These are phyloP conservation scores for Chionis minor DNA, from an alignment of 2,113 vertebrate genomes.

Conservation along the genomic window DNA sequence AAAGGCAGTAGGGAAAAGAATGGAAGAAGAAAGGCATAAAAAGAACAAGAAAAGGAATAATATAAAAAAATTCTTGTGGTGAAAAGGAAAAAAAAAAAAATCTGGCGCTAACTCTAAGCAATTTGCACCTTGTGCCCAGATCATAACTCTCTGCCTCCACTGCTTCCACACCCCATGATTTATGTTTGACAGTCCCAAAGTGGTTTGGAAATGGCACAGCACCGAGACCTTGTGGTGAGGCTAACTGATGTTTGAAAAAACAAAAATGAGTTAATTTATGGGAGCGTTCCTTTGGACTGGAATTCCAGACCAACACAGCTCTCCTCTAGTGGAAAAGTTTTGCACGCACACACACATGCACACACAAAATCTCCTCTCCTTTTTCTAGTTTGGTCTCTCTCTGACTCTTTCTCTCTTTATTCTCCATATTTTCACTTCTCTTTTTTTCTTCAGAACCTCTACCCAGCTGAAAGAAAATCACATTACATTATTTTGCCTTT, in stretches of 20 bases:
- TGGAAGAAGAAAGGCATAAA: not conserved
- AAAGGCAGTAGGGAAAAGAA: not conserved
- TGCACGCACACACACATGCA: not conserved
- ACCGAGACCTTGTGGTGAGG: conserved; percentile 55
- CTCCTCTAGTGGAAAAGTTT: conserved; percentile 50
- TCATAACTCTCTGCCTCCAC: conserved; percentile 44
- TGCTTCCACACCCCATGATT: conserved; percentile 53
- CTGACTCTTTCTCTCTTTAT: not conserved
- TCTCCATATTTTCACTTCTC: not conserved
- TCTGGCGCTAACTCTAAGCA: conserved; percentile 52
- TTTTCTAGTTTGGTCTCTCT: not conserved
- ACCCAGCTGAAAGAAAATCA: not conserved
- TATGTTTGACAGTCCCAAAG: conserved; percentile 45
- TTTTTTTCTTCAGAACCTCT: not conserved
- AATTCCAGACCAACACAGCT: conserved; percentile 26
- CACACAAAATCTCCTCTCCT: not conserved
- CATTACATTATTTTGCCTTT: fast-evolving
- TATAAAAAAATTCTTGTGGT: not conserved
- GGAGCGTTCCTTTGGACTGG: conserved; percentile 27
- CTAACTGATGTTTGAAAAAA: conserved; percentile 58
- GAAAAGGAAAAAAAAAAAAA: not conserved
- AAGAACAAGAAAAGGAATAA: not conserved
- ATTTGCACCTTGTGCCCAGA: conserved; percentile 67
- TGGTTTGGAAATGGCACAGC: conserved; percentile 56
- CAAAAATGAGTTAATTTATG: conserved; percentile 56